Base-by-base conservation (phyloP, 2,113 vertebrate genomes). In the Talpa occidentalis region DNA sequence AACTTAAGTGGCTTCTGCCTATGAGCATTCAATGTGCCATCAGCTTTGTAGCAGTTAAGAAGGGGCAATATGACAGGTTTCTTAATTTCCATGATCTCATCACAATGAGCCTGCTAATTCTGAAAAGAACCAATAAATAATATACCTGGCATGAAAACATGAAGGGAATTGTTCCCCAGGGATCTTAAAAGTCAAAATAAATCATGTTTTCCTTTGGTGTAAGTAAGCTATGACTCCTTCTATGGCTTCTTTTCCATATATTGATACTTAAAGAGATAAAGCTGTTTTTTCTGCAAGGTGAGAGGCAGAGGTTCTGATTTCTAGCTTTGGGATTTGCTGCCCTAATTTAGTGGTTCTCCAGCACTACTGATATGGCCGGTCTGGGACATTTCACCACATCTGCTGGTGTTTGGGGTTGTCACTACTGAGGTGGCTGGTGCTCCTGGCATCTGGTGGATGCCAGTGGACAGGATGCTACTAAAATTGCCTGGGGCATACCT, bases 21-120 rank as follows among this genome's bases (percentile, higher is more conserved):
- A n/a, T 37, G 26, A 76, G 30, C 24, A 26, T 67, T 81, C 44
- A 83, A 56, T 84, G 77, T 92, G 24, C 62, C 26, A 28, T 9
- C 44, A 44, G 66, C 59, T 67, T 93, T 88, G 85, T 73, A 78
- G 62, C 21, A 73, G 24, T 78, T 67, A 87, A 64, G 37, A 40
- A 78, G n/a, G n/a, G n/a, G n/a, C n/a, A n/a, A n/a, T 28, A 28
- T 49, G 62, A 10, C 62, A 44, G 54, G 0, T 32, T 90, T 82
- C 28, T 12, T 88, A 66, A 91, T 78, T 87, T 56, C 52, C 30
- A 54, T 73, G 59, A 40, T 40, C 32, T 70, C 37, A 64, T 74
- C 37, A 60, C 90, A 89, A 47, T 54, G 40, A 88, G 37, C 40
- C 70, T 90, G 72, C 56, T 93, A 86, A 89, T 95, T 83, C 47